These are phyloP conservation scores for Lepidonotus clava DNA, from an alignment of 2,888 invertebrate genomes.

Conservation along the genomic window DNA sequence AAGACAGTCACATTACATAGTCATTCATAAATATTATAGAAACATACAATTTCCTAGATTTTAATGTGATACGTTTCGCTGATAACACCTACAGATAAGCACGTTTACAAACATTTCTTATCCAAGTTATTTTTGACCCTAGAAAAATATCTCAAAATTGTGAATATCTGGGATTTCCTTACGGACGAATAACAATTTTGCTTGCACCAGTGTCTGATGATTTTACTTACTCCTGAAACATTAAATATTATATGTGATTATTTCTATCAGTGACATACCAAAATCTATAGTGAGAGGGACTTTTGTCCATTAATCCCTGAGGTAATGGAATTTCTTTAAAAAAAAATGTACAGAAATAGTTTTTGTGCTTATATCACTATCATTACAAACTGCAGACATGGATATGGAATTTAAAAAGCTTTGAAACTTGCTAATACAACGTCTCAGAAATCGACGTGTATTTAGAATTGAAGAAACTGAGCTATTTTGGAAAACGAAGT, in stretches of 20 bases:
- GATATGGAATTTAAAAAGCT: background rate
- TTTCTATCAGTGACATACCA: background rate
- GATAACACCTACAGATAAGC: background rate
- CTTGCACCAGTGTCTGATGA: background rate
- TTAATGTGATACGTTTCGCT: background rate
- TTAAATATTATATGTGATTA: background rate
- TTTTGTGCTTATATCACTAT: background rate
- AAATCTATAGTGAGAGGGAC: background rate
- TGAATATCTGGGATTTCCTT: no score
- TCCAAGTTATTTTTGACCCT: background rate
- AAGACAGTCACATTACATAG: background rate
- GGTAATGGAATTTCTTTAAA: conserved; percentile 1
- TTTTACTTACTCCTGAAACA: no score
- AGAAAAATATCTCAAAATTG: background rate
- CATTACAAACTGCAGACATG: background rate
- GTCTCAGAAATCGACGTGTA: background rate
- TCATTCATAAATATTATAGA: background rate
- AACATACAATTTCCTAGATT: background rate
- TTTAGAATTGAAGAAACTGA: background rate
- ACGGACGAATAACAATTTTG: background rate
- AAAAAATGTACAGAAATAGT: background rate
- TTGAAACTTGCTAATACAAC: background rate
- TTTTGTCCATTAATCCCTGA: background rate
- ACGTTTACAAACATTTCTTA: background rate
- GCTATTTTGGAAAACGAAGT: background rate